Conservation (phyloP, 2,888 invertebrate genomes). For the Pristionchus arcanus region DNA sequence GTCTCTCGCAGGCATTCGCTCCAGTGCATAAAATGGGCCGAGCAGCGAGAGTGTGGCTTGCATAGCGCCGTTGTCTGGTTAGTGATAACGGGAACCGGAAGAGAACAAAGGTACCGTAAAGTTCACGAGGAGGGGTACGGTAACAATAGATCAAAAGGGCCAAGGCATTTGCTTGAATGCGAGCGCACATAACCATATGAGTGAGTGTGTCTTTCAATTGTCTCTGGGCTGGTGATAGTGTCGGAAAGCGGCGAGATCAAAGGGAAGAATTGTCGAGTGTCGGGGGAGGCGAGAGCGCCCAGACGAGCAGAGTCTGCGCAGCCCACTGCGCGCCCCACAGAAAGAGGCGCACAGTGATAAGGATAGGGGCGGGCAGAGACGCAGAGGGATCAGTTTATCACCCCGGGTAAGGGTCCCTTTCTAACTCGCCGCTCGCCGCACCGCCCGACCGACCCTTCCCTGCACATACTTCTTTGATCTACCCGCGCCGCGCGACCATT, state of each 20-base stretch:
- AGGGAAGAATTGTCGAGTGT: neutral
- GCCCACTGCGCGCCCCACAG: neutral
- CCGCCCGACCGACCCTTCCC: neutral
- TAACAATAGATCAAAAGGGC: conserved; percentile 19
- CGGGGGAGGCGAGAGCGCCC: conserved; percentile 13
- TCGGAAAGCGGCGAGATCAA: neutral
- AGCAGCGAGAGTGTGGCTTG: too few species aligned
- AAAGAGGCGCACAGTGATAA: neutral
- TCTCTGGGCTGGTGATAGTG: conserved; percentile 20
- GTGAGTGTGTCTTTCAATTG: neutral
- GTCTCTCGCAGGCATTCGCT: too few species aligned
- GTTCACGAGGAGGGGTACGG: neutral
- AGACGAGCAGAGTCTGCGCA: neutral
- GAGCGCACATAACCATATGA: conserved; percentile 44
- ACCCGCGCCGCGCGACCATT: neutral
- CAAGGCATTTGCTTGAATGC: neutral
- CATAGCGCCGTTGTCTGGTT: too few species aligned
- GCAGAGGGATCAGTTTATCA: conserved; percentile 37
- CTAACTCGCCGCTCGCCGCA: neutral
- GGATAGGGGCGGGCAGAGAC: conserved; percentile 6
- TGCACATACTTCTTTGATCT: conserved; percentile 22
- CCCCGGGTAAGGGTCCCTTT: neutral
- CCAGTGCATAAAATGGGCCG: too few species aligned
- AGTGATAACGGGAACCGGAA: neutral
- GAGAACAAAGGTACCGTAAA: too few species aligned